phyloP scores from a whole-genome alignment of 2,888 invertebrate species.

The Thymelicus acteon region DNA sequence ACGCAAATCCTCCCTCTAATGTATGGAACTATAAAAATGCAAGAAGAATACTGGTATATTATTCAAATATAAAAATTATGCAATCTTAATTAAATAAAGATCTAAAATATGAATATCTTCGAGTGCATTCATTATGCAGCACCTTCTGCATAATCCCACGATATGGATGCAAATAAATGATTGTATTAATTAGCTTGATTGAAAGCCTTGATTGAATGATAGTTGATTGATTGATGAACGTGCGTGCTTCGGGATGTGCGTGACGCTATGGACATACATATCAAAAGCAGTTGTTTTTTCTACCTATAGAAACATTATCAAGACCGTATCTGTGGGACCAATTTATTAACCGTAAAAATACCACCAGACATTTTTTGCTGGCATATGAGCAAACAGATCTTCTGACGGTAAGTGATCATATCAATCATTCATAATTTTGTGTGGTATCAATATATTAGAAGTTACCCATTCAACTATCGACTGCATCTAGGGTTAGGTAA shows the following conservation, averaged over 20 bases:
- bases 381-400: too few relatives aligned
- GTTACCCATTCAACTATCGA: too few relatives aligned
- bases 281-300: background rate
- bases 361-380: too few relatives aligned
- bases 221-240: slow-evolving; percentile 30
- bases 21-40: too few relatives aligned
- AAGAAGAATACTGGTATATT: background rate
- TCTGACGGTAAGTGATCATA: too few relatives aligned
- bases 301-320: too few relatives aligned
- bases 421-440: too few relatives aligned
- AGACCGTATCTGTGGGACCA: too few relatives aligned
- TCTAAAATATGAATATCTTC: slow-evolving; percentile 26
- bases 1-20: too few relatives aligned
- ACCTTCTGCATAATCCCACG: slow-evolving; percentile 28
- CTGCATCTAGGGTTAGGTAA: too few relatives aligned
- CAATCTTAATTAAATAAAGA: slow-evolving; percentile 30
- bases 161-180: slow-evolving; percentile 37
- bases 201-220: slow-evolving; percentile 26
- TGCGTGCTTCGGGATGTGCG: slow-evolving; percentile 14
- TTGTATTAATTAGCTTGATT: slow-evolving; percentile 34
- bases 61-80: slow-evolving; percentile 12
- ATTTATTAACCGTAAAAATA: too few relatives aligned
- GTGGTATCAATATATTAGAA: too few relatives aligned
- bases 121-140: slow-evolving; percentile 28
- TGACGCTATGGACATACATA: background rate